phyloP scores from a whole-genome alignment of 2,113 vertebrate species.

The Hemibagrus wyckioides region DNA sequence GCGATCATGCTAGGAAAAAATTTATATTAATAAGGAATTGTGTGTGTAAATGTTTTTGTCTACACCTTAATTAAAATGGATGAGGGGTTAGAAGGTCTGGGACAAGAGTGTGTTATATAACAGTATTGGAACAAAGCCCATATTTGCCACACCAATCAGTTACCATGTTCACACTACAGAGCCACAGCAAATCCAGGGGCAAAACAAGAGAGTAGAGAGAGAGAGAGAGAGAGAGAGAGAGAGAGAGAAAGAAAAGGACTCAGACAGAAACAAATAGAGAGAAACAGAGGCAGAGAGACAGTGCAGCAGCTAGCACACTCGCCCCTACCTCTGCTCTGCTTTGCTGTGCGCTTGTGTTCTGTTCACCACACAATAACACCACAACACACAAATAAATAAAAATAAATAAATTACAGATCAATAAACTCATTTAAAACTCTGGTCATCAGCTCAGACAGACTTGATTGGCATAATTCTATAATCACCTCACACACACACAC shows the following conservation, averaged over 20 bases:
- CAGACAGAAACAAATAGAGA: not conserved
- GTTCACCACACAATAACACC: constrained; percentile 43
- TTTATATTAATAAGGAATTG: too few relatives aligned
- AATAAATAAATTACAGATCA: not conserved
- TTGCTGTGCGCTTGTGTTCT: constrained; percentile 43
- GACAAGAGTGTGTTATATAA: not conserved
- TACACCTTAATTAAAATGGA: not conserved
- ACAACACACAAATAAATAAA: constrained; percentile 30
- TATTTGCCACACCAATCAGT: not conserved
- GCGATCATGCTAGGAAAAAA: not conserved
- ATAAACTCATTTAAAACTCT: not conserved
- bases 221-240: not conserved
- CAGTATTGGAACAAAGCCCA: not conserved
- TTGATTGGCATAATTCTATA: not conserved
- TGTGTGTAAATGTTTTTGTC: not conserved
- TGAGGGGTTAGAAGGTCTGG: not conserved
- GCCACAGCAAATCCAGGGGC: not conserved
- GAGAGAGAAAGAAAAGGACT: not conserved
- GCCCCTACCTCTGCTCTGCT: constrained; percentile 52
- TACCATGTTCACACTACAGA: not conserved
- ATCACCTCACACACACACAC: too few relatives aligned
- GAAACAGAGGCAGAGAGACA: not conserved
- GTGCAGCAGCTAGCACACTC: not conserved
- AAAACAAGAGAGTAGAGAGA: not conserved
- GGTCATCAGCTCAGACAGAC: not conserved